phyloP scores from a whole-genome alignment of 2,113 vertebrate genomes.

The Brachionichthys hirsutus region DNA sequence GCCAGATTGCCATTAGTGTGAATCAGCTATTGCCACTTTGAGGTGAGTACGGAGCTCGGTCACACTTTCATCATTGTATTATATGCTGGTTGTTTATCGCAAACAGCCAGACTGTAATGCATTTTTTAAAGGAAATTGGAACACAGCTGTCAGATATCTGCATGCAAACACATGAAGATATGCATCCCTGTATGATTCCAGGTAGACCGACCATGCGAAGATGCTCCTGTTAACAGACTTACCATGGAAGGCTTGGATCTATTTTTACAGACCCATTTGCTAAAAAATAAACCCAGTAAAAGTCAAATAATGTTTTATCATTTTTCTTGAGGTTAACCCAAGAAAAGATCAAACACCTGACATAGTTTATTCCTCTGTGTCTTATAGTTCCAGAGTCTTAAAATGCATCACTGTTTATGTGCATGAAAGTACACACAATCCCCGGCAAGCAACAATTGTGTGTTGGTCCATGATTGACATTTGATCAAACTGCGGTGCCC shows the following conservation, averaged over 20 bases:
- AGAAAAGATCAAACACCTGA: not conserved
- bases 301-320: too few relatives aligned
- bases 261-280: not conserved
- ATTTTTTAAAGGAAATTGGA: too few relatives aligned
- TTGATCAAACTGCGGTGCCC: not conserved
- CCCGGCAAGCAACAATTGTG: not conserved
- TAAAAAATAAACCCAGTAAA: not conserved
- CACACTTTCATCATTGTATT: constrained; percentile 12
- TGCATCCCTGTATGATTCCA: too few relatives aligned
- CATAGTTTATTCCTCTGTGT: not conserved
- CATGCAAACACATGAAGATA: too few relatives aligned
- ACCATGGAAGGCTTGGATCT: too few relatives aligned
- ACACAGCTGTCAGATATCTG: too few relatives aligned
- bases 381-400: not conserved
- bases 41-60: not conserved
- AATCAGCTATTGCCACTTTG: constrained; percentile 43
- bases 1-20: constrained; percentile 47
- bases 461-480: not conserved
- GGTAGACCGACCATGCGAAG: too few relatives aligned
- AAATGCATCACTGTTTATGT: not conserved
- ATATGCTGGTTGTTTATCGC: constrained; percentile 1
- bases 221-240: too few relatives aligned
- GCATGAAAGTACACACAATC: not conserved
- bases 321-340: too few relatives aligned
- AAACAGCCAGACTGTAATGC: not conserved